Evolutionary conservation across 2,888 invertebrate species (phyloP), one percentile per base, ranked within the genome.

Genomic region (Drosophila prolongata): DNA sequence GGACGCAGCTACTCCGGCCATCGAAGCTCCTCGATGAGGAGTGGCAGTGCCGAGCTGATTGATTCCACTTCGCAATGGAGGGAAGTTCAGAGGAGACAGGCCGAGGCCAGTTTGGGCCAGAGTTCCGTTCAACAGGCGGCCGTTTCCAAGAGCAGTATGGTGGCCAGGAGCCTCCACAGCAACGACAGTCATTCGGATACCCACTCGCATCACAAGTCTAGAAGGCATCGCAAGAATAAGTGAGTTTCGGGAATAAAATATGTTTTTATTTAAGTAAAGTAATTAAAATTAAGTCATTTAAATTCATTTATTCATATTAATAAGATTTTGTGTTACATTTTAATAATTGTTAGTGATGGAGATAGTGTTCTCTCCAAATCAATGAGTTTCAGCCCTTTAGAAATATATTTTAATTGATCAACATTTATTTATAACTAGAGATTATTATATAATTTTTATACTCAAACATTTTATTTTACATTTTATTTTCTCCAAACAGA

Each of bases 11-110:
- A 92, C 78, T 92, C 92, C 35, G 92, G 92, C 27, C 92, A 92
- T 80, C 90, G 92, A 64, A 87, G 91, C 77, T 92, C 92, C 35
- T 92, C 93, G 34, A 90, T 90, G 87, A 90, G 91, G 69, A 91
- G 91, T 69, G 90, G 90, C 38, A 90, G 86, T 43, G 94, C 94
- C 62, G 97, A 97, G 92, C 93, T 97, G 85, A 95, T 98, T 50
- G 97, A 97, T 90, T 97, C 97, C 8, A 96, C 96, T 82, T 95
- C 95, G 57, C 97, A 97, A 91, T 98, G 97, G 97, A 95, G 95
- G 80, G 97, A 97, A 93, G 96, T 97, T 47, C 95, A 97, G 91
- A 94, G 95, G 85, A 95, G 96, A 84, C 95, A 95, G 90, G 95
- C 95, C 44, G 94, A 94, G 82, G 92, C 91, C 14, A 90, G 86